Evolutionary conservation across 2,113 vertebrate genomes (phyloP).

Genomic region (Ameiurus melas): DNA sequence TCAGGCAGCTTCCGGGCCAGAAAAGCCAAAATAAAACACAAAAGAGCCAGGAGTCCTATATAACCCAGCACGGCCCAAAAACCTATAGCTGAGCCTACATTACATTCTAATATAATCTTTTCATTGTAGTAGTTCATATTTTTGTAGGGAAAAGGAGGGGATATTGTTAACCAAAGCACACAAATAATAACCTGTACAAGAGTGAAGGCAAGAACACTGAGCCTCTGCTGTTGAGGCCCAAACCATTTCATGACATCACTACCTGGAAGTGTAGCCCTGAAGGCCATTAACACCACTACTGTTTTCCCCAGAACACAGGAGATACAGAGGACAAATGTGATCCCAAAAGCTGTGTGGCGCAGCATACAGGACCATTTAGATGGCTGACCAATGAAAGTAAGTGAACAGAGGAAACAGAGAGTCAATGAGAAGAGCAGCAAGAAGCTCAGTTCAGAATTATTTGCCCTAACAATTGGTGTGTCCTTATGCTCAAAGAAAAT

Average conservation of each 20-base stretch:
- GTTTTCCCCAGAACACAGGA: constrained; percentile 50
- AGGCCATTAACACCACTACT: constrained; percentile 45
- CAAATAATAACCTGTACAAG: constrained; percentile 41
- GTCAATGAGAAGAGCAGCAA: constrained; percentile 56
- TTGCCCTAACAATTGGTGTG: constrained; percentile 52
- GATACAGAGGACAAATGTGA: constrained; percentile 38
- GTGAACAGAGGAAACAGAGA: constrained; percentile 41
- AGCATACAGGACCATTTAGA: constrained; percentile 9
- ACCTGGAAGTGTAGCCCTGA: constrained; percentile 43
- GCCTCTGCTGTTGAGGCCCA: constrained; percentile 44
- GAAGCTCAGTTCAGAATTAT: constrained; percentile 61
- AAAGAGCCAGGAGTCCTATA: constrained; percentile 63
- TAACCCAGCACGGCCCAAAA: constrained; percentile 70
- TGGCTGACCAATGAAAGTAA: neutral
- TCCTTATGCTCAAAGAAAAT: constrained; percentile 56
- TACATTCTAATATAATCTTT: constrained; percentile 47
- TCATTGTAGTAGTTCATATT: constrained; percentile 35
- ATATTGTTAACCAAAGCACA: constrained; percentile 27
- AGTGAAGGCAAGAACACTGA: constrained; percentile 28
- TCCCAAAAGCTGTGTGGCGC: constrained; percentile 7
- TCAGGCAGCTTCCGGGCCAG: constrained; percentile 65
- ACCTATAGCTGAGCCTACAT: constrained; percentile 61
- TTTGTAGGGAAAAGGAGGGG: constrained; percentile 41
- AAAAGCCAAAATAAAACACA: constrained; percentile 68
- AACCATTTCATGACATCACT: constrained; percentile 49